Evolutionary conservation across 2,888 invertebrate species (phyloP).

Genomic region (Deroplatys truncata): DNA sequence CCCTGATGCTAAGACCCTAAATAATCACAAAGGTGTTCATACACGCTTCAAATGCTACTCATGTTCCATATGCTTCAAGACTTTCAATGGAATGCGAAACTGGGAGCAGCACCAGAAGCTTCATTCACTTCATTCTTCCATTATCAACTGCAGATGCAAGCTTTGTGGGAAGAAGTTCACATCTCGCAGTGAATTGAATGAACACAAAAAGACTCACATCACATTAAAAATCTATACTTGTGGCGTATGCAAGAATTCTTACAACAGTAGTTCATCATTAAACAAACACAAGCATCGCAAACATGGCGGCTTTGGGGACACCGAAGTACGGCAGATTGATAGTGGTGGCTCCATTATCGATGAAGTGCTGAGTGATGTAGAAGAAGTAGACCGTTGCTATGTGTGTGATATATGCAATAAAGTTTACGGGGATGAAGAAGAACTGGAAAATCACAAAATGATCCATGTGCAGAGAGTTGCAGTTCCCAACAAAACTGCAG

Average conservation of each 20-base stretch:
- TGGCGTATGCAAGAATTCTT: slow-evolving; percentile 54
- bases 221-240: slow-evolving; percentile 63
- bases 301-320: slow-evolving; percentile 34
- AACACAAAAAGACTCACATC: slow-evolving; percentile 63
- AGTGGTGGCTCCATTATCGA: slow-evolving; percentile 28
- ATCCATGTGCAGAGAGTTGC: slow-evolving; percentile 10
- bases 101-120: slow-evolving; percentile 22
- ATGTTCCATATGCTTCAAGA: slow-evolving; percentile 18
- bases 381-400: slow-evolving; percentile 23
- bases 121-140: background rate
- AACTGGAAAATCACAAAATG: slow-evolving; percentile 19
- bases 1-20: slow-evolving; percentile 7
- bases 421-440: slow-evolving; percentile 47
- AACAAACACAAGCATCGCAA: slow-evolving; percentile 39
- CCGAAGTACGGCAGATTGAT: slow-evolving; percentile 35
- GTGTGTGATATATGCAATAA: slow-evolving; percentile 61
- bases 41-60: slow-evolving; percentile 18
- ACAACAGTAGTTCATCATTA: slow-evolving; percentile 55
- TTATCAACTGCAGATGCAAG: slow-evolving; percentile 50
- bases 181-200: slow-evolving; percentile 56
- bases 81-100: slow-evolving; percentile 18
- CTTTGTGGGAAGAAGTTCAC: slow-evolving; percentile 61
- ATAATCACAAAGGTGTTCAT: slow-evolving; percentile 25
- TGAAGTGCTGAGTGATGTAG: slow-evolving; percentile 9
- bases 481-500: background rate